A percentile compares a stretch with the other conserved stretches of the same genome.
These are phyloP conservation scores for Mythimna impura DNA, from an alignment of 2,888 invertebrate genomes.

Conservation along the genomic window DNA sequence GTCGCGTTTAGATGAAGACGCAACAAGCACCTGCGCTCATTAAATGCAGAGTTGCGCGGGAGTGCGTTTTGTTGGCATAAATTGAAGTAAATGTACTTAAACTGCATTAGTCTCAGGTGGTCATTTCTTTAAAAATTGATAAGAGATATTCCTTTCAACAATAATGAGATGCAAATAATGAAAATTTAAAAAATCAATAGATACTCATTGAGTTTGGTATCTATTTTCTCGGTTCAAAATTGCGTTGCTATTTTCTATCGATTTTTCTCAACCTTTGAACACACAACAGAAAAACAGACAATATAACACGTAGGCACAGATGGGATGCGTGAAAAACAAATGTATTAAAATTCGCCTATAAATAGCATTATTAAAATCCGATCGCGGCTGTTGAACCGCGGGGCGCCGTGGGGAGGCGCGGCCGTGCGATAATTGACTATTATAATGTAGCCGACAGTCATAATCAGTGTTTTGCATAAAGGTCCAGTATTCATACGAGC, in stretches of 20 bases:
- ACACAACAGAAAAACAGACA: conserved; percentile 22
- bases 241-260: background rate
- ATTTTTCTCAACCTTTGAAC: conserved; percentile 21
- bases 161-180: background rate
- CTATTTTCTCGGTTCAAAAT: background rate
- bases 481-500: conserved; percentile 40
- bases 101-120: background rate
- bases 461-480: conserved; percentile 59
- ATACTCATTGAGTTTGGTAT: too few relatives aligned
- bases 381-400: conserved; percentile 79
- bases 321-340: conserved; percentile 70
- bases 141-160: background rate
- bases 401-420: conserved; percentile 73
- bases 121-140: background rate
- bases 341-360: conserved; percentile 77
- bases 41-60: conserved; percentile 20
- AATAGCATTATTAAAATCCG: conserved; percentile 80
- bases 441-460: conserved; percentile 60
- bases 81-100: background rate
- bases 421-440: conserved; percentile 65
- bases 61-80: conserved; percentile 26
- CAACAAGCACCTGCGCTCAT: conserved; percentile 37
- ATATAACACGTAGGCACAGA: conserved; percentile 58
- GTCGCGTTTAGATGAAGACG: conserved; percentile 6
- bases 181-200: background rate